A percentile compares a stretch with the other conserved stretches of the same genome.
phyloP scores from a whole-genome alignment of 2,888 invertebrate genomes.

The Nephrotoma guestfalica region DNA sequence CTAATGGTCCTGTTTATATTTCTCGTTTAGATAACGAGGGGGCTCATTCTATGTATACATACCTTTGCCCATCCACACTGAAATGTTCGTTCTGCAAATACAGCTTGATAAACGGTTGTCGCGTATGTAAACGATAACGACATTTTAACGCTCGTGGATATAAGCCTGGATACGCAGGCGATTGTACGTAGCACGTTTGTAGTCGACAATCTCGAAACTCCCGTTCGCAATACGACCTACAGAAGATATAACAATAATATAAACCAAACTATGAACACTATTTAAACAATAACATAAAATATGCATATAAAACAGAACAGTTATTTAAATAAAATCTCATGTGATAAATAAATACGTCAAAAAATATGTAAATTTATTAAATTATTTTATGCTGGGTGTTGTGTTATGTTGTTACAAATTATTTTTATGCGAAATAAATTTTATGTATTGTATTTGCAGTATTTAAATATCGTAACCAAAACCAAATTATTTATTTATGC shows the following conservation, averaged over 20 bases:
- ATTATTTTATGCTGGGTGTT: not conserved
- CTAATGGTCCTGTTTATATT: not conserved
- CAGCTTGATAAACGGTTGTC: slow-evolving; percentile 76
- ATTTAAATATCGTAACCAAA: not conserved
- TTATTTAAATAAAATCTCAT: not conserved
- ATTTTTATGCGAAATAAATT: not conserved
- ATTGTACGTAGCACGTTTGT: slow-evolving; percentile 88
- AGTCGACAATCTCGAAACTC: slow-evolving; percentile 76
- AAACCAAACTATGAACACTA: not conserved
- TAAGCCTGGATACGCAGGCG: slow-evolving; percentile 83
- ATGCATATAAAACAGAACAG: not conserved
- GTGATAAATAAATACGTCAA: not conserved
- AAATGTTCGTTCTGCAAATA: slow-evolving; percentile 89
- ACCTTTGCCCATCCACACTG: slow-evolving; percentile 77
- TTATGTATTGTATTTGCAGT: not conserved
- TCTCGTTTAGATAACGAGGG: not conserved
- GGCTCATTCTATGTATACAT: slow-evolving; percentile 9
- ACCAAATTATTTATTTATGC: not conserved
- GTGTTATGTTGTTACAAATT: not conserved
- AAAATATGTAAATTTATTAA: not conserved
- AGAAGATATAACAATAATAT: slow-evolving; percentile 14
- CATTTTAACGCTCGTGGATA: slow-evolving; percentile 84
- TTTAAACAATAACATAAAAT: slow-evolving; percentile 7
- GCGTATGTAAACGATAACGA: slow-evolving; percentile 78
- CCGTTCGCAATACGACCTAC: slow-evolving; percentile 73